Conservation (phyloP, 2,888 invertebrate species). For the Acronicta alni region DNA sequence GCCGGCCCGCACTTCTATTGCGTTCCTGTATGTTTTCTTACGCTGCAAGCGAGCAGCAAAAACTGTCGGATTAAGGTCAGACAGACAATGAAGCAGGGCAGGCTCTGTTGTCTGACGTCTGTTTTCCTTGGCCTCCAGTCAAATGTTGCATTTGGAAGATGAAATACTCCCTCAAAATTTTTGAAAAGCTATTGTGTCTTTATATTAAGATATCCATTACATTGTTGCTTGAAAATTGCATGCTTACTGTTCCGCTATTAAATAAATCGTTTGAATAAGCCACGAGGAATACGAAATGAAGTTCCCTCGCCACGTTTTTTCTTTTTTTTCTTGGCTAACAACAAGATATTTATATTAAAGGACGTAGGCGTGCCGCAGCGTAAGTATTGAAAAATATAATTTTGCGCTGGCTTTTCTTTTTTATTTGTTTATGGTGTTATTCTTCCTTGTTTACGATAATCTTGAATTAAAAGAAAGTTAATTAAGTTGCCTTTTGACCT, state of each 20-base stretch:
- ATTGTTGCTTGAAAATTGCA: conserved; percentile 31
- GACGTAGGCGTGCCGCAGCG: conserved; percentile 27
- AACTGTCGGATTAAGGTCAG: conserved; percentile 78
- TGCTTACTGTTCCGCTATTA: conserved; percentile 39
- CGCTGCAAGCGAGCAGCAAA: conserved; percentile 71
- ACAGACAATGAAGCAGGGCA: conserved; percentile 74
- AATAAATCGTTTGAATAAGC: conserved; percentile 44
- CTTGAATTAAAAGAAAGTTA: conserved; percentile 1
- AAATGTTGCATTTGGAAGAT: conserved; percentile 75
- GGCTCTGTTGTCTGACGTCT: conserved; percentile 68
- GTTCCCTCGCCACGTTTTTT: conserved; percentile 13
- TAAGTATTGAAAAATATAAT: conserved; percentile 44
- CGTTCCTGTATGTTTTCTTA: conserved; percentile 53
- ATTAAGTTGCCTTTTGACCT: no score
- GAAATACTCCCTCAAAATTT: conserved; percentile 62
- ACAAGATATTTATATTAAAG: conserved; percentile 40
- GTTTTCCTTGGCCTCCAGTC: conserved; percentile 75
- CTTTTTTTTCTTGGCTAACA: conserved; percentile 28
- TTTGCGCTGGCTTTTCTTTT: conserved; percentile 17
- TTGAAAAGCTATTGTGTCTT: conserved; percentile 52
- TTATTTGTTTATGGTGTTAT: conserved; percentile 18
- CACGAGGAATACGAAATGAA: conserved; percentile 33
- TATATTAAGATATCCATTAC: conserved; percentile 39
- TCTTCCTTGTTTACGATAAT: conserved; percentile 7
- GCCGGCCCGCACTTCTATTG: neutral